Conservation (phyloP, 2,797 vertebrate genomes). For the Fringilla coelebs region DNA sequence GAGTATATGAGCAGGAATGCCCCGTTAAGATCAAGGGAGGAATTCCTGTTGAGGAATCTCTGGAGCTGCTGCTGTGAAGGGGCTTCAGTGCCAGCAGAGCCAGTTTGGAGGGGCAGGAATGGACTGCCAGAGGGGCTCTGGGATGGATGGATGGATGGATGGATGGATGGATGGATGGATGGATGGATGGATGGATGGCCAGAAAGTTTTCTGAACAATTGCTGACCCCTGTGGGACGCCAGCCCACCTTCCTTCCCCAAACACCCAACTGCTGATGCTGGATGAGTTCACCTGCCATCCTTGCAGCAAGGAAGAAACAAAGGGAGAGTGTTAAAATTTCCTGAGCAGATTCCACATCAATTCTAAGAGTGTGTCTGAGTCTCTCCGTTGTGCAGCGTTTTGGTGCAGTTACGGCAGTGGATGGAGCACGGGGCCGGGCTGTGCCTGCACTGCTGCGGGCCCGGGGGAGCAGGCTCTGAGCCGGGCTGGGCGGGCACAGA, state of each 20-base stretch:
- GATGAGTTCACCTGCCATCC: not conserved
- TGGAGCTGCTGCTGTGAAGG: not conserved
- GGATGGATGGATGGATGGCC: no score
- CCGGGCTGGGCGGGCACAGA: fast-evolving
- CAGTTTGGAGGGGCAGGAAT: not conserved
- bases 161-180: no score
- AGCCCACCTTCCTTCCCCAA: no score
- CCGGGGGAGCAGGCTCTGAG: fast-evolving
- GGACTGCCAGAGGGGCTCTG: not conserved
- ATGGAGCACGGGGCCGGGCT: fast-evolving
- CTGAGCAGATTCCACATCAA: not conserved
- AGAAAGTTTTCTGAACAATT: not conserved
- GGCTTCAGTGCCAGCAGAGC: not conserved
- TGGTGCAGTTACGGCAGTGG: not conserved
- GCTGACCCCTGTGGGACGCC: not conserved
- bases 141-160: not conserved
- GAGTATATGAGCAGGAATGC: not conserved
- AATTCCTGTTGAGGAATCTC: not conserved
- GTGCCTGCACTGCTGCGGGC: not conserved
- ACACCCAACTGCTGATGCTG: not conserved
- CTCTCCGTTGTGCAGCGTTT: not conserved
- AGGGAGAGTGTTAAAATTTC: not conserved
- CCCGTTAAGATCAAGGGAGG: not conserved
- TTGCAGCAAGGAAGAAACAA: not conserved
- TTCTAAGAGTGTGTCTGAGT: not conserved